Percentiles rank a stretch among this genome's conserved stretches.
Conservation (phyloP, 2,113 vertebrate genomes). For the Lagopus muta region DNA sequence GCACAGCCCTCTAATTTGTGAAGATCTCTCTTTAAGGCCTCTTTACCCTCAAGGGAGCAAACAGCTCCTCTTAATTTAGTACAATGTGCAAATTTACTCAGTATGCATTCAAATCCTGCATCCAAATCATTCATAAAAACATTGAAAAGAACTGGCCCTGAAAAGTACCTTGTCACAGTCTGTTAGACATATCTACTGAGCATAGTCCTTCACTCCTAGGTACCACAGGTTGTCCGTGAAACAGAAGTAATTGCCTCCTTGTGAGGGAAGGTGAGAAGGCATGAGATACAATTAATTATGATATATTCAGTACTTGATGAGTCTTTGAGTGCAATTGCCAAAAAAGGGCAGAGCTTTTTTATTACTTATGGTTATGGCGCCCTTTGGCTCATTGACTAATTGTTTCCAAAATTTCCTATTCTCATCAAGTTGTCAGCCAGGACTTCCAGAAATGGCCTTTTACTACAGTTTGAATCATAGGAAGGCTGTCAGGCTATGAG, state of each 20-base stretch:
- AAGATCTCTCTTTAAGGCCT: not conserved
- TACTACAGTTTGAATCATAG: not conserved
- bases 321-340: not conserved
- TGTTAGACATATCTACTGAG: not conserved
- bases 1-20: not conserved
- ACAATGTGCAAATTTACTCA: not conserved
- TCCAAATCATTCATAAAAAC: not conserved
- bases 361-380: not conserved
- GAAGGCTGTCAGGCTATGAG: not conserved
- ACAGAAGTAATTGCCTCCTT: not conserved
- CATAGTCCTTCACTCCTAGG: not conserved
- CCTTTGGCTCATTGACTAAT: not conserved
- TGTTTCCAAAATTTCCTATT: not conserved
- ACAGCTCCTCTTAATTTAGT: not conserved
- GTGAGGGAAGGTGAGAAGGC: not conserved
- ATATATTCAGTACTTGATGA: not conserved
- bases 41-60: not conserved
- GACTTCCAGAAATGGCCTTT: not conserved
- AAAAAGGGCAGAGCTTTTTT: not conserved
- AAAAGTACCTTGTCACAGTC: not conserved
- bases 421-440: not conserved
- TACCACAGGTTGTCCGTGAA: not conserved
- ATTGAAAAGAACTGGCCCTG: not conserved
- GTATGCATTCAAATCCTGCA: not conserved
- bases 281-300: not conserved